These are phyloP conservation scores for Gallinago solitaria DNA, from an alignment of 2,797 vertebrate species.

Conservation along the genomic window DNA sequence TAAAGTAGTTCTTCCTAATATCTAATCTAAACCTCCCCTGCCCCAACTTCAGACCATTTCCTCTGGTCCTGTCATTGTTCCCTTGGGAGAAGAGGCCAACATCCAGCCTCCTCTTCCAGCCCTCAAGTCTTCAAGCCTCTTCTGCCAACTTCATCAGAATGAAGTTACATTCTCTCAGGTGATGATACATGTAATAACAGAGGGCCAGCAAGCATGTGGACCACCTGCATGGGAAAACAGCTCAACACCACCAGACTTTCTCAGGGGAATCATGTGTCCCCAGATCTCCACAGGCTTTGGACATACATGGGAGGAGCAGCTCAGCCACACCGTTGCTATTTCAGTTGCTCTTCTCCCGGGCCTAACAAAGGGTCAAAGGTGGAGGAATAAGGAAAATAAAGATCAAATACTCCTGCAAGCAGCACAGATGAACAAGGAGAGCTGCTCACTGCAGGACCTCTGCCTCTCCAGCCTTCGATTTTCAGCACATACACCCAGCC, in stretches of 20 bases:
- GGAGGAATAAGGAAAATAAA: background rate
- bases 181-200: background rate
- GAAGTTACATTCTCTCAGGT: background rate
- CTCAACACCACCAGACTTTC: background rate
- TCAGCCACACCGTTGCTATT: background rate
- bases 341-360: background rate
- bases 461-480: rapidly evolving
- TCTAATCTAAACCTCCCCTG: too few relatives aligned
- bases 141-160: background rate
- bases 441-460: rapidly evolving
- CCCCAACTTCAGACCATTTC: too few relatives aligned
- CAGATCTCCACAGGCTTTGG: background rate
- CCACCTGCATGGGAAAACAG: rapidly evolving
- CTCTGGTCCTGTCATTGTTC: too few relatives aligned
- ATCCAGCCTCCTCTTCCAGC: too few relatives aligned
- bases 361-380: background rate
- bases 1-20: too few relatives aligned
- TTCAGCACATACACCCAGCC: background rate
- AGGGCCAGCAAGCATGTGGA: rapidly evolving
- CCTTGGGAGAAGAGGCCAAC: too few relatives aligned
- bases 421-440: rapidly evolving
- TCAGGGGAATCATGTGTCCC: rapidly evolving
- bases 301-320: background rate
- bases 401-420: background rate
- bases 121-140: background rate